Evolutionary conservation across 2,888 invertebrate species (phyloP).

Genomic region (Acleris emargana): DNA sequence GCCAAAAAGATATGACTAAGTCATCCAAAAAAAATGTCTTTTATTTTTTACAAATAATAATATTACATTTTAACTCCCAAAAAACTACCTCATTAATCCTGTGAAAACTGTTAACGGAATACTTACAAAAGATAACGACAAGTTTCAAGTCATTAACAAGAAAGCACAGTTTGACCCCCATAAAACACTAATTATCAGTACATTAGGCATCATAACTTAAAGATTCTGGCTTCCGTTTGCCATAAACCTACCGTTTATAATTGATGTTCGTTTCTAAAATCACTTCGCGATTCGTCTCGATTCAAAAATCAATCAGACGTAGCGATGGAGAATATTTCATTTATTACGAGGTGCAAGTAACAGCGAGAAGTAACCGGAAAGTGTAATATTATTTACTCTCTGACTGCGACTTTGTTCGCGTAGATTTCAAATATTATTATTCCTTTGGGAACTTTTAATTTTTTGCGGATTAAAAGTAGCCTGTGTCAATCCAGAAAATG

Average conservation of each 20-base stretch:
- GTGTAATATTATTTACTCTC: too few relatives aligned
- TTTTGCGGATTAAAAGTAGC: too few relatives aligned
- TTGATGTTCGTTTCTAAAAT: conserved; percentile 66
- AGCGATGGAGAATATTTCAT: conserved; percentile 24
- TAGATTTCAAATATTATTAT: too few relatives aligned
- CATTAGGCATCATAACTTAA: conserved; percentile 9
- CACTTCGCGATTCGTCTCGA: conserved; percentile 71
- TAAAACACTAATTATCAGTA: conserved; percentile 12
- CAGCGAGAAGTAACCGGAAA: conserved; percentile 35
- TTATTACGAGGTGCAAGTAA: conserved; percentile 40
- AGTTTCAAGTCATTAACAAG: neutral
- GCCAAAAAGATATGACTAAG: too few relatives aligned
- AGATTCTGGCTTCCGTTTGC: conserved; percentile 25
- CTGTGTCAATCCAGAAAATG: too few relatives aligned
- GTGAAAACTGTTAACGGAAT: neutral
- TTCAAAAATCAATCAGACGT: conserved; percentile 69
- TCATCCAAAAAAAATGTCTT: too few relatives aligned
- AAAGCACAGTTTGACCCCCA: conserved; percentile 6
- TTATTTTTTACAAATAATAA: too few relatives aligned
- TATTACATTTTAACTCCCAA: neutral
- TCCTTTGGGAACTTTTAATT: too few relatives aligned
- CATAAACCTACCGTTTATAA: conserved; percentile 45
- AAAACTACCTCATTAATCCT: neutral
- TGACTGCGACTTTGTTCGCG: too few relatives aligned
- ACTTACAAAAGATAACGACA: too few relatives aligned